Conservation (phyloP, 1,140 invertebrate species). For the Hylaeus volcanicus region DNA sequence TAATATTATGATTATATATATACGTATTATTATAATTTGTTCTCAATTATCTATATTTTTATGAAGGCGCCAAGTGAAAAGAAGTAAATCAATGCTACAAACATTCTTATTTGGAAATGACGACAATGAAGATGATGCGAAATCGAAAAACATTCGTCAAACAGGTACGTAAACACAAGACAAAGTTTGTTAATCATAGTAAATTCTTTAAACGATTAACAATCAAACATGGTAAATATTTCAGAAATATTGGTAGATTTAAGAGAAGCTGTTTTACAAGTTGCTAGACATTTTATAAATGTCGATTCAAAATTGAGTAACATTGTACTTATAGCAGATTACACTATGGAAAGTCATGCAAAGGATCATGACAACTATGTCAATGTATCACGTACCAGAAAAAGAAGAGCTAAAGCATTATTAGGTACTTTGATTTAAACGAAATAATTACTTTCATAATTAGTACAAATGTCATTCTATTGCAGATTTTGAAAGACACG, state of each 20-base stretch:
- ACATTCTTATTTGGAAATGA: conserved; percentile 92
- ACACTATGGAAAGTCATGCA: conserved; percentile 96
- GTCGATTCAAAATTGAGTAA: conserved; percentile 88
- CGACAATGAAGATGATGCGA: conserved; percentile 90
- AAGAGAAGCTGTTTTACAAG: conserved; percentile 95
- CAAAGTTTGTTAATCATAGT: not conserved
- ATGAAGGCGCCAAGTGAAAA: conserved; percentile 91
- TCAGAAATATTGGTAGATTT: conserved; percentile 96
- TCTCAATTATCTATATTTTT: conserved; percentile 9
- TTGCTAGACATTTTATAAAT: conserved; percentile 93
- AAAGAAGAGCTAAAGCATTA: conserved; percentile 95
- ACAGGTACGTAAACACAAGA: conserved; percentile 83
- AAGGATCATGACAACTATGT: conserved; percentile 97
- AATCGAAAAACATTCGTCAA: conserved; percentile 98
- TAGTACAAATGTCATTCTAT: conserved; percentile 58
- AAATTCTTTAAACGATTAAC: not conserved
- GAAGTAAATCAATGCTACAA: conserved; percentile 94
- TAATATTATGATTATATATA: not conserved
- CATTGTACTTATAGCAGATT: conserved; percentile 93
- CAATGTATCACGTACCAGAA: conserved; percentile 92
- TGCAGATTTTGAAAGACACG: conserved; percentile 97
- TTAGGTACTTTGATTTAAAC: conserved; percentile 81
- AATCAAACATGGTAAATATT: conserved; percentile 39
- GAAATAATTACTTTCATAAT: not conserved
- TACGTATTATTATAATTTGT: conserved; percentile 22